Evolutionary conservation across 2,888 invertebrate species (phyloP), one percentile per base, ranked within the genome.

Genomic region (Disparrhopalites patrizii): DNA sequence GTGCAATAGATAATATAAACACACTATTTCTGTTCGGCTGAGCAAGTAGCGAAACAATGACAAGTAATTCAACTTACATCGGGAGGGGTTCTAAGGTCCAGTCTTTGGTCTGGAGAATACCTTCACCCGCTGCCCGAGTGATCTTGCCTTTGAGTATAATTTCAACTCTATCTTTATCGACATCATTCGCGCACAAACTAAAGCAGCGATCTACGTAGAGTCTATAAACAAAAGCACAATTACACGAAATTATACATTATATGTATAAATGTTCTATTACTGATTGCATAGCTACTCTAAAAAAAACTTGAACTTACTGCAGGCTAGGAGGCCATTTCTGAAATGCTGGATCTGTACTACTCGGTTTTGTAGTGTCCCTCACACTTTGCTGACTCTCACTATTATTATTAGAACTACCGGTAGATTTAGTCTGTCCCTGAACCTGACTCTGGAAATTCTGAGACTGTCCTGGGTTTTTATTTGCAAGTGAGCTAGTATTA

Each of bases 1-100:
- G n/a, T 7, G n/a, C n/a, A n/a, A n/a, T n/a, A n/a, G n/a, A n/a
- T n/a, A n/a, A n/a, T n/a, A n/a, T n/a, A n/a, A n/a, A n/a, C n/a
- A n/a, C n/a, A n/a, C n/a, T n/a, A n/a, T n/a, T n/a, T n/a, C n/a
- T n/a, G n/a, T n/a, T n/a, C n/a, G n/a, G n/a, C n/a, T n/a, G n/a
- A n/a, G n/a, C 47, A 51, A 20, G n/a, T 51, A n/a, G n/a, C 3
- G 18, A 20, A 4, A 8, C 15, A 20, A 51, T 51, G 25, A 20
- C 51, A 51, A 4, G n/a, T 15, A 20, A 10, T n/a, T n/a, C 2
- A 52, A 47, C 71, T 71, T 72, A 76, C 76, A 78, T 90, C 47
- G 97, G 97, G 74, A 97, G 84, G 31, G 95, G 91, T 79, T 98
- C 97, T 70, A 85, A 87, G 76, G 89, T 89, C 99, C 99, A 99